Conservation (phyloP, 1,140 invertebrate genomes). For the Neodiprion fabricii region DNA sequence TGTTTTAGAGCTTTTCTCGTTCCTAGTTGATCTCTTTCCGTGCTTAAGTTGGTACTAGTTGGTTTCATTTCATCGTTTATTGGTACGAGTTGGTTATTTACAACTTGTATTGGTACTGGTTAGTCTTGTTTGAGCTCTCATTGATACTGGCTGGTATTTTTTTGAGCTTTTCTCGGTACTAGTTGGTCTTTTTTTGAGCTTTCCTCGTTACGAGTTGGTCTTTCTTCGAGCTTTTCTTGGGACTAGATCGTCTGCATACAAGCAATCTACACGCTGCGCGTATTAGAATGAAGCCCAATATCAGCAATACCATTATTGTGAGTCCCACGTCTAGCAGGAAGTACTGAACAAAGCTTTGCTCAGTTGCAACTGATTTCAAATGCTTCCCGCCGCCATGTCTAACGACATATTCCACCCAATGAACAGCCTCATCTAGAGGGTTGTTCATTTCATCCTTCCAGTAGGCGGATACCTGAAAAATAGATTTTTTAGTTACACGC, state of each 20-base stretch:
- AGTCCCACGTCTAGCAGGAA: neutral
- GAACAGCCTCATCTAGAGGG: conserved; percentile 66
- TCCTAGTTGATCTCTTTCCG: no score
- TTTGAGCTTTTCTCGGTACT: no score
- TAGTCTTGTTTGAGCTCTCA: no score
- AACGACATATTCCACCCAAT: conserved; percentile 69
- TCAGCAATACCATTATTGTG: neutral
- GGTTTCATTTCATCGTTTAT: no score
- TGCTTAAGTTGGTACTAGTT: no score
- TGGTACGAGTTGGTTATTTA: no score
- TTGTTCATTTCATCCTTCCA: conserved; percentile 62
- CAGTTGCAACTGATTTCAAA: neutral
- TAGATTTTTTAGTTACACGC: no score
- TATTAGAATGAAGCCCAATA: neutral
- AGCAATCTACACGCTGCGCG: neutral
- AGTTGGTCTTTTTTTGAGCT: no score
- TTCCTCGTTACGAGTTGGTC: neutral
- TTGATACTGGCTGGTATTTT: no score
- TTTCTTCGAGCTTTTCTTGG: neutral
- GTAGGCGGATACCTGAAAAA: conserved; percentile 56
- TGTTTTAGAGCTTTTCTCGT: no score
- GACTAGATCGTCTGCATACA: neutral
- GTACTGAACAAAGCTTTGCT: conserved; percentile 14
- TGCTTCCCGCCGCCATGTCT: conserved; percentile 50
- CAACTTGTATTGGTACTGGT: no score